Evolutionary conservation across 2,888 invertebrate genomes (phyloP).

Genomic region (Altica lythri): DNA sequence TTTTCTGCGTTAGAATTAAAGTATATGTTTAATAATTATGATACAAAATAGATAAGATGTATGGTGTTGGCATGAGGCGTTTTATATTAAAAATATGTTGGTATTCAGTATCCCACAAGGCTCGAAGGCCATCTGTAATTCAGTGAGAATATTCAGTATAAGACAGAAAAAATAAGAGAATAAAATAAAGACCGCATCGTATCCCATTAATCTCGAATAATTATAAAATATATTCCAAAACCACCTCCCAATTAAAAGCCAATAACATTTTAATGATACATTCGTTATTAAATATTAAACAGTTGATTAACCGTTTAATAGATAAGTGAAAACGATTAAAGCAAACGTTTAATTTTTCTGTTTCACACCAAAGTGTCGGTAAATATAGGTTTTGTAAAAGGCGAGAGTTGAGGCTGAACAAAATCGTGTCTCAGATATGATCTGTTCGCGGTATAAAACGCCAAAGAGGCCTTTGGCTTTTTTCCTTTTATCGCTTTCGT

Average conservation of each 20-base stretch:
- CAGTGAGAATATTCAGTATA: constrained; percentile 10
- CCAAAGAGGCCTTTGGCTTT: constrained; percentile 26
- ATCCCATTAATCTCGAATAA: constrained; percentile 31
- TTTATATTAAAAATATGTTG: constrained; percentile 1
- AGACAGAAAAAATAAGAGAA: constrained; percentile 3
- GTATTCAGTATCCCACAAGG: neutral
- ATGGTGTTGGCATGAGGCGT: neutral
- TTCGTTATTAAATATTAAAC: constrained; percentile 40
- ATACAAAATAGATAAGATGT: no score
- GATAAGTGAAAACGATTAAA: constrained; percentile 42
- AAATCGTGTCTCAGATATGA: constrained; percentile 49
- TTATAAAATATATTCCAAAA: constrained; percentile 32
- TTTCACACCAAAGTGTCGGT: constrained; percentile 47
- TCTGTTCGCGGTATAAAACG: constrained; percentile 17
- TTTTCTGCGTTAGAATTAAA: no score
- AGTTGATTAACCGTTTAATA: constrained; percentile 38
- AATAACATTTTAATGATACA: constrained; percentile 40
- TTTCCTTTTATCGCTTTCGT: constrained; percentile 27
- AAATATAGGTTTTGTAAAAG: constrained; percentile 47
- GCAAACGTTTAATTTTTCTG: constrained; percentile 46
- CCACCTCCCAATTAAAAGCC: constrained; percentile 41
- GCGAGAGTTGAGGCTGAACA: constrained; percentile 37
- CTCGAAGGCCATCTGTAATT: constrained; percentile 17
- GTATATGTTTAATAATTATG: no score
- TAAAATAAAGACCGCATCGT: constrained; percentile 16